Conservation (phyloP, 2,888 invertebrate species). For the Caenorhabditis becei region DNA sequence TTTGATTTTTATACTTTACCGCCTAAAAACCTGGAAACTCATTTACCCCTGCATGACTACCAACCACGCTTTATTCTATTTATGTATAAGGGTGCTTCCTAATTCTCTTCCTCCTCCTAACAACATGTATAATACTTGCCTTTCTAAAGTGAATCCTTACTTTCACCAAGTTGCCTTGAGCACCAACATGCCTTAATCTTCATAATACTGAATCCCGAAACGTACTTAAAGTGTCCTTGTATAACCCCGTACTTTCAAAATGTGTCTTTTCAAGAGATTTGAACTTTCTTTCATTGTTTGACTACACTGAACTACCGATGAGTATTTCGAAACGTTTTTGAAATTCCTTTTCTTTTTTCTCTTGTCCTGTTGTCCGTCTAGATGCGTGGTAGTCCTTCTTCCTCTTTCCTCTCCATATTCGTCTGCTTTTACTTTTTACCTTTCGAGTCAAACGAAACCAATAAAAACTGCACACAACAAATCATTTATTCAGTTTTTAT, state of each 20-base stretch:
- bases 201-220: slow-evolving; percentile 1
- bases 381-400: slow-evolving; percentile 54
- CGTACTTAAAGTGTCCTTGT: not conserved
- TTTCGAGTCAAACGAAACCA: not conserved
- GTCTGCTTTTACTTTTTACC: no score
- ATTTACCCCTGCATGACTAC: slow-evolving; percentile 25
- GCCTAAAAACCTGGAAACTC: not conserved
- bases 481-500: slow-evolving; percentile 7
- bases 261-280: slow-evolving; percentile 35
- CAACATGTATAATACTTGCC: slow-evolving; percentile 44
- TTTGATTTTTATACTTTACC: slow-evolving; percentile 17
- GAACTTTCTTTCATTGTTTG: slow-evolving; percentile 22
- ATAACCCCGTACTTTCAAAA: slow-evolving; percentile 12
- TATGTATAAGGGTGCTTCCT: slow-evolving; percentile 14
- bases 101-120: slow-evolving; percentile 7
- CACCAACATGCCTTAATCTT: slow-evolving; percentile 21
- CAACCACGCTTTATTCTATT: slow-evolving; percentile 25
- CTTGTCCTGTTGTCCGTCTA: slow-evolving; percentile 37
- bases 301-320: not conserved
- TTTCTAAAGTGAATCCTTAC: slow-evolving; percentile 13
- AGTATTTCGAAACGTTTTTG: not conserved
- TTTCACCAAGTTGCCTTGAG: slow-evolving; percentile 26
- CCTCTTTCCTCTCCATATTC: no score
- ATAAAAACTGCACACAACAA: slow-evolving; percentile 9
- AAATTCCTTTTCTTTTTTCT: slow-evolving; percentile 4